These are phyloP conservation scores for Equus przewalskii DNA, from an alignment of 2,113 vertebrate species.

Conservation along the genomic window DNA sequence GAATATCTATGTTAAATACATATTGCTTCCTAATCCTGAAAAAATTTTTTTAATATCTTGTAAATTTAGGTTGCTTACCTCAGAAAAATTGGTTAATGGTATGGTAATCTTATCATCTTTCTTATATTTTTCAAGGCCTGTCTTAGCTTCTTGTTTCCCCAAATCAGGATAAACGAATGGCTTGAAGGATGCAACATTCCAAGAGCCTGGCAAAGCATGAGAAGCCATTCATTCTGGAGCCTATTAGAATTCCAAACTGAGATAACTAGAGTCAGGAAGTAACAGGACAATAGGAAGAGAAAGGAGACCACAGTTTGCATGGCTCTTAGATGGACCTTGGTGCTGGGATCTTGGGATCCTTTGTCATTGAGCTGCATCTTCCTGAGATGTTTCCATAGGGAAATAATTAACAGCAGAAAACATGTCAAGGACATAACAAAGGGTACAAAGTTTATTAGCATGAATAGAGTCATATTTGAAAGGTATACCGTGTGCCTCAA, in stretches of 20 bases:
- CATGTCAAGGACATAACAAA: neutral
- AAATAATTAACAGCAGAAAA: conserved; percentile 43
- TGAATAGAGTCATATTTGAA: neutral
- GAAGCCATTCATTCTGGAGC: accelerated
- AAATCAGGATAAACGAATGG: conserved; percentile 64
- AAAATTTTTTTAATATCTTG: neutral
- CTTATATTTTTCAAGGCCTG: neutral
- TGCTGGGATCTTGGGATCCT: neutral
- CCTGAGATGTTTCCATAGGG: conserved; percentile 61
- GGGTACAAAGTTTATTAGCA: neutral
- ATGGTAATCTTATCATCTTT: no score
- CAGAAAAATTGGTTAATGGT: no score
- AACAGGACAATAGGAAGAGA: neutral
- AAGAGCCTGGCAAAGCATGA: accelerated
- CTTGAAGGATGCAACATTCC: neutral
- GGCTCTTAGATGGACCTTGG: neutral
- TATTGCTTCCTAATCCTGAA: neutral
- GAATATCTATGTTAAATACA: neutral
- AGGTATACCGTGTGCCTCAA: accelerated
- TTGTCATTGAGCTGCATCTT: neutral
- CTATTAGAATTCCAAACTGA: neutral
- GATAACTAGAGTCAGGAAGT: neutral
- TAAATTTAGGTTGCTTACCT: neutral
- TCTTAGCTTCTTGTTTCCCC: conserved; percentile 66
- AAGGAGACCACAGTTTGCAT: conserved; percentile 65